Evolutionary conservation across 2,113 vertebrate species (phyloP).

Genomic region (Hipposideros armiger): DNA sequence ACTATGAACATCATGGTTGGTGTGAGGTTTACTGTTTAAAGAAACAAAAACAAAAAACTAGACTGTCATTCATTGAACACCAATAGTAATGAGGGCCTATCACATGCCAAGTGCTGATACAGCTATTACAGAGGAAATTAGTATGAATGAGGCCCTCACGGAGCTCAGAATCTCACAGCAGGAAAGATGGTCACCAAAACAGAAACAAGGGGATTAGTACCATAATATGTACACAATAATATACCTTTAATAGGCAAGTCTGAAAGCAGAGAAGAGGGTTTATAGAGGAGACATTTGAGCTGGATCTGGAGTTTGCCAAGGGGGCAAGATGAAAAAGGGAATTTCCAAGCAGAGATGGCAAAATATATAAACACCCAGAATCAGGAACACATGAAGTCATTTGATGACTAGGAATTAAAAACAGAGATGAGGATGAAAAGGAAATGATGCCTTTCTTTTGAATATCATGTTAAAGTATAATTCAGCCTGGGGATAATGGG

Average conservation of each 20-base stretch:
- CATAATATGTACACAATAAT: neutral
- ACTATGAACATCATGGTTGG: neutral
- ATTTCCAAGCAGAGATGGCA: constrained; percentile 30
- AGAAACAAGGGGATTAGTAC: neutral
- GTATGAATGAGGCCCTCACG: neutral
- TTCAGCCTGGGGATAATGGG: neutral
- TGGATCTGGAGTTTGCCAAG: neutral
- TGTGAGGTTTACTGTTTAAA: neutral
- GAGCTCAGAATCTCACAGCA: neutral
- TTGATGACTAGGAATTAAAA: neutral
- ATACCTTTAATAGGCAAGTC: neutral
- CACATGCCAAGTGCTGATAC: neutral
- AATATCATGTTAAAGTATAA: neutral
- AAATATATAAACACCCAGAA: neutral
- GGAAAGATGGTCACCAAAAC: neutral
- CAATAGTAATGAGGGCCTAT: neutral
- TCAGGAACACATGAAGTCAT: neutral
- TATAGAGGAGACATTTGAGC: neutral
- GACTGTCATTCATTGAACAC: constrained; percentile 6
- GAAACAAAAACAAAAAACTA: neutral
- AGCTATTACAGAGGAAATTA: neutral
- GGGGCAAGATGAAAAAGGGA: neutral
- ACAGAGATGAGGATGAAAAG: neutral
- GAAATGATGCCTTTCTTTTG: neutral
- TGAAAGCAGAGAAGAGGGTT: neutral